phyloP scores from a whole-genome alignment of 2,888 invertebrate genomes.

The Lysandra coridon region DNA sequence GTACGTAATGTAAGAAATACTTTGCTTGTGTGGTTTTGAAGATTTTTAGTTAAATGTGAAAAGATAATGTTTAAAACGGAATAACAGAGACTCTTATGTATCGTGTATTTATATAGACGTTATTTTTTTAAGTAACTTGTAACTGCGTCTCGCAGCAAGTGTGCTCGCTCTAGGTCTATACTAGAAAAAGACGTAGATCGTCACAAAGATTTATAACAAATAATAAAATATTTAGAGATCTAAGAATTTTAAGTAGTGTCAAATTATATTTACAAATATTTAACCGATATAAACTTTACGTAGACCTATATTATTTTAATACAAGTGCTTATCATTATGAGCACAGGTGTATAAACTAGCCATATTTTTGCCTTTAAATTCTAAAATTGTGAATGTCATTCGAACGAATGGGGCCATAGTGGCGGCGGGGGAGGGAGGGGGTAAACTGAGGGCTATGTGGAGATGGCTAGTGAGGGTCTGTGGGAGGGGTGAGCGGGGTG shows the following conservation, averaged over 20 bases:
- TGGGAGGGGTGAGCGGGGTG: conserved; percentile 60
- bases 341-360: background rate
- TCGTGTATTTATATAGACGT: background rate
- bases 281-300: background rate
- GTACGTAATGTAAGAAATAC: conserved; percentile 13
- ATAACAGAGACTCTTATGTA: background rate
- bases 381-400: conserved; percentile 44
- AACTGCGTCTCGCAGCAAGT: background rate
- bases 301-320: conserved; percentile 16
- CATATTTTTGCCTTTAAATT: background rate
- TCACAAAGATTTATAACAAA: conserved; percentile 1
- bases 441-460: conserved; percentile 68
- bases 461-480: conserved; percentile 59
- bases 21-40: background rate
- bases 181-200: background rate
- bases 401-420: conserved; percentile 62
- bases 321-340: background rate
- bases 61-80: background rate
- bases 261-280: conserved; percentile 2
- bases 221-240: conserved; percentile 11
- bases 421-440: conserved; percentile 62
- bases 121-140: background rate
- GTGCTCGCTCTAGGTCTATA: background rate
- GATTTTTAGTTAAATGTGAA: background rate
- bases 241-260: background rate